A percentile compares a stretch with the other conserved stretches of the same genome.
phyloP scores from a whole-genome alignment of 2,888 invertebrate genomes.

The Melinaea marsaeus region DNA sequence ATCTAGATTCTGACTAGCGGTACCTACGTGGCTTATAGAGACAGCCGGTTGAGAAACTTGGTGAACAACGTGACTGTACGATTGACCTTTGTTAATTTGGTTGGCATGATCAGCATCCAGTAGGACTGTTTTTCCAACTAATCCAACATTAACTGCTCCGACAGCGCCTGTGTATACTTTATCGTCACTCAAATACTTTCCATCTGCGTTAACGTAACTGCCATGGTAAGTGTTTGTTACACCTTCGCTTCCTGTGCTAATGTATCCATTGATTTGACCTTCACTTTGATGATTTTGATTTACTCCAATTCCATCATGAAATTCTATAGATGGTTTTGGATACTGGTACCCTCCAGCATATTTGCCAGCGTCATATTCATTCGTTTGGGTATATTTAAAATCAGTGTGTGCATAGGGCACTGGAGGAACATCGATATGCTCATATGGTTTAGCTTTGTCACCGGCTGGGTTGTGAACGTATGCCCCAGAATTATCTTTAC shows the following conservation, averaged over 20 bases:
- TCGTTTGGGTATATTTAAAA: constrained; percentile 49
- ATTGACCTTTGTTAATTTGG: constrained; percentile 43
- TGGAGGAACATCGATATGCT: constrained; percentile 55
- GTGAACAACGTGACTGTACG: constrained; percentile 30
- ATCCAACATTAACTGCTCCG: constrained; percentile 69
- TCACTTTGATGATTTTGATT: constrained; percentile 47
- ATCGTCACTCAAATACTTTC: constrained; percentile 54
- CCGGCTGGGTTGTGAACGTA: constrained; percentile 71
- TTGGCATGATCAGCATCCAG: constrained; percentile 57
- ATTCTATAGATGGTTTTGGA: constrained; percentile 35
- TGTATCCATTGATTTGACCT: constrained; percentile 50
- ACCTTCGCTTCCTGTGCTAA: constrained; percentile 31
- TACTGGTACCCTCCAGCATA: constrained; percentile 35
- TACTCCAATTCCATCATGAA: constrained; percentile 32
- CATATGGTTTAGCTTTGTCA: constrained; percentile 66
- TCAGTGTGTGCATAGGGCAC: constrained; percentile 61
- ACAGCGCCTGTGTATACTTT: constrained; percentile 60
- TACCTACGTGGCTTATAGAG: constrained; percentile 61
- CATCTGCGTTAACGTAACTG: constrained; percentile 53
- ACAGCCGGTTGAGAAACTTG: constrained; percentile 62
- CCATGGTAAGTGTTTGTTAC: constrained; percentile 36
- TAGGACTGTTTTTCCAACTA: constrained; percentile 71
- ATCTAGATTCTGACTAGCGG: constrained; percentile 55
- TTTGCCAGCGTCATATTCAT: constrained; percentile 42
- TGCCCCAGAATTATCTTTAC: constrained; percentile 59